Evolutionary conservation across 2,113 vertebrate species (phyloP).

Genomic region (Cettia cetti): DNA sequence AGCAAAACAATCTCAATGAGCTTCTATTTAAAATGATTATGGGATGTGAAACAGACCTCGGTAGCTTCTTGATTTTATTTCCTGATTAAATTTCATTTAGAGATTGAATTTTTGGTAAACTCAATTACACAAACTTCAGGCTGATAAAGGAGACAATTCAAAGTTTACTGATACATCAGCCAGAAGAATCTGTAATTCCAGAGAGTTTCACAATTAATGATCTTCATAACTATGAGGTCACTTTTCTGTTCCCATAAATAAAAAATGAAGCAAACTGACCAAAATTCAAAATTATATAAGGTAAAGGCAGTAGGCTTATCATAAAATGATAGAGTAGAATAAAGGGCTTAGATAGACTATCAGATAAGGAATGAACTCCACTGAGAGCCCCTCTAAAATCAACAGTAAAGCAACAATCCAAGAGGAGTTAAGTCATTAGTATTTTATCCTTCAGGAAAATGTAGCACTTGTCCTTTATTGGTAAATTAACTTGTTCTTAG

Average conservation of each 20-base stretch:
- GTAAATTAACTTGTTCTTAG: not conserved
- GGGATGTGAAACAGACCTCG: not conserved
- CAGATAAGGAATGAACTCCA: not conserved
- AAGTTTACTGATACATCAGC: not conserved
- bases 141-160: not conserved
- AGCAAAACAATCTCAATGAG: not conserved
- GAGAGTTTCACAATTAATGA: not conserved
- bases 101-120: not conserved
- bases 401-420: not conserved
- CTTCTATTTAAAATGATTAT: not conserved
- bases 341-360: not conserved
- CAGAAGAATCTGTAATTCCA: not conserved
- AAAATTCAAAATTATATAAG: not conserved
- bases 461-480: not conserved
- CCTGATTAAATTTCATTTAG: not conserved
- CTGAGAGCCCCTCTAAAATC: not conserved
- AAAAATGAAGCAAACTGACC: not conserved
- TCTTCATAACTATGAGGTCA: not conserved
- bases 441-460: not conserved
- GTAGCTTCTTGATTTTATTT: not conserved
- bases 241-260: not conserved
- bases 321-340: not conserved
- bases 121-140: not conserved
- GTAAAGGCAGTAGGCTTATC: not conserved
- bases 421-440: not conserved